Base-by-base conservation (phyloP, 2,113 vertebrate genomes). In the Gadus macrocephalus region DNA sequence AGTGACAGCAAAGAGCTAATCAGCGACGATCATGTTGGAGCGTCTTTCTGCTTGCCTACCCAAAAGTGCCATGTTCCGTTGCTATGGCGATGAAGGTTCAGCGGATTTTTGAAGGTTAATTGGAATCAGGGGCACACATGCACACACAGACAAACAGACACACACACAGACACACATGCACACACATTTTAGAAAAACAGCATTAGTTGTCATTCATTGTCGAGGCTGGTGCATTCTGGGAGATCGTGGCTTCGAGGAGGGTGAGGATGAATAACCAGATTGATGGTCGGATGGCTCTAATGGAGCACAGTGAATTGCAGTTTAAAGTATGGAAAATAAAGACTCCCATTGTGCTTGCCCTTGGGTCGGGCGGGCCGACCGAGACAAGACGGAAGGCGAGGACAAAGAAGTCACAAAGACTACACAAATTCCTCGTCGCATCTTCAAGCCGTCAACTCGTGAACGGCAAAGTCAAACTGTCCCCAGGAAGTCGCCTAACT, bases 11-110 rank as follows among this genome's bases (percentile, higher is more conserved):
- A 15, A 74, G 17, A 64, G 67, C 16, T 64, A 17, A 76, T 81
- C 79, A 79, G 75, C 22, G 49, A 20, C 49, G 53, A 67, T 64
- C 2, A 72, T 70, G 77, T 76, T 70, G 65, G 65, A 78, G 19
- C 73, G 63, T 71, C 75, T 68, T 72, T 75, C 56, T 64, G 64
- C 64, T 71, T 9, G 4, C 75, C 77, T 61, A 83, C 75, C 68
- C 35, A 67, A 68, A 82, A 72, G 75, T 71, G 63, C 70, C 53
- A 12, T n/a, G 55, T 55, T 55, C 16, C 12, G 53, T 55, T 55
- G 12, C 53, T 55, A 16, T 6, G 5, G 53, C 53, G 53, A 55
- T 16, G 53, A 15, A 6, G 53, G 53, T 16, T 16, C 53, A 14
- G 5, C 16, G 53, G 53, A 3, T 2, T 55, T 16, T 55, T 8